phyloP scores from a whole-genome alignment of 2,888 invertebrate genomes.

The Cheilosia variabilis region DNA sequence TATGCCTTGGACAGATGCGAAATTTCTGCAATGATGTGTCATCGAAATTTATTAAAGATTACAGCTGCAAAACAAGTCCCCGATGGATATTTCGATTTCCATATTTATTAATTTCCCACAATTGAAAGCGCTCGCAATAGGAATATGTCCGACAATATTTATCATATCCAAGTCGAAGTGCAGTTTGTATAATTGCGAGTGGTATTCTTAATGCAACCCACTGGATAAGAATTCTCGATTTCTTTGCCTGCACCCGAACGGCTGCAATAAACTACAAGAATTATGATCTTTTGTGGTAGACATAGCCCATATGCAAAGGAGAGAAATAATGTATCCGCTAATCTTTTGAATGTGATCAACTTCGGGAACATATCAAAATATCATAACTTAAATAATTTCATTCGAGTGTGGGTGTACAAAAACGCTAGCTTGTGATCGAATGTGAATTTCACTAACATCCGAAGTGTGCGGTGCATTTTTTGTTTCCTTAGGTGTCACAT shows the following conservation, averaged over 20 bases:
- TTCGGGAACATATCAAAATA: constrained; percentile 11
- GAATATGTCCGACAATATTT: background rate
- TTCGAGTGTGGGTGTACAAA: constrained; percentile 21
- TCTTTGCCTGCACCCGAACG: constrained; percentile 12
- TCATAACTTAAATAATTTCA: constrained; percentile 24
- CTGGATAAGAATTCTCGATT: constrained; percentile 8
- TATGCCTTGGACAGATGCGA: background rate
- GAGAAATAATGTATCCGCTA: constrained; percentile 6
- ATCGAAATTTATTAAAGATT: background rate
- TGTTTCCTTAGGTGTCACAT: background rate
- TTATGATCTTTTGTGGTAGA: constrained; percentile 12
- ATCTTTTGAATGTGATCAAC: constrained; percentile 29
- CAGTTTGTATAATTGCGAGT: constrained; percentile 8
- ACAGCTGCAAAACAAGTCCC: background rate
- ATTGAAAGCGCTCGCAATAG: background rate
- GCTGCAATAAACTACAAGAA: constrained; percentile 31
- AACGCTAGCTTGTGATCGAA: background rate
- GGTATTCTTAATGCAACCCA: constrained; percentile 1
- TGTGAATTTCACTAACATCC: constrained; percentile 16
- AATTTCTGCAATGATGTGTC: background rate
- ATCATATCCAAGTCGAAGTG: background rate
- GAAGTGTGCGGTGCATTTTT: background rate
- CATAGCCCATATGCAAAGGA: constrained; percentile 1
- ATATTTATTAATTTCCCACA: background rate
- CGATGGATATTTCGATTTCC: background rate